Conservation (phyloP, 2,113 vertebrate genomes). For the Promerops cafer region DNA sequence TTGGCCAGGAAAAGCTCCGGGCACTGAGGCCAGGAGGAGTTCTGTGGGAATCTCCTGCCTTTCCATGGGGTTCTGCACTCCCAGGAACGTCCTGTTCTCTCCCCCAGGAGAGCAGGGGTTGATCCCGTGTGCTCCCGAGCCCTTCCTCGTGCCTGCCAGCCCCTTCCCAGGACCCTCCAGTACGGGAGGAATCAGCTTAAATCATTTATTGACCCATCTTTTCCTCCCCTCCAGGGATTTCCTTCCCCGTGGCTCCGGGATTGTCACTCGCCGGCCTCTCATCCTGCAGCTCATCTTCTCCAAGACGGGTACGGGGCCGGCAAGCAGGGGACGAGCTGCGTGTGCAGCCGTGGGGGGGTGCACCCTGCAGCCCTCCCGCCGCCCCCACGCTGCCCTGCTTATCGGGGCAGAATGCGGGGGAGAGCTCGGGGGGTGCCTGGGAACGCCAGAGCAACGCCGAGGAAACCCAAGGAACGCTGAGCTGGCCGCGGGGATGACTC, state of each 20-base stretch:
- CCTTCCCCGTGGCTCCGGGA: slow-evolving; percentile 93
- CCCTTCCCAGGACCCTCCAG: not conserved
- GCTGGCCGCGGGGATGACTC: not conserved
- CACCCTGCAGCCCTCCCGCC: not conserved
- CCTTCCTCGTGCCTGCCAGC: not conserved
- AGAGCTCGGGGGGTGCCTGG: not conserved
- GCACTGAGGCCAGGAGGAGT: not conserved
- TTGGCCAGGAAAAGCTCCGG: accelerated
- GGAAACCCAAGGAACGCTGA: not conserved
- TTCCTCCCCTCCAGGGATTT: slow-evolving; percentile 81
- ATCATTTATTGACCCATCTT: not conserved
- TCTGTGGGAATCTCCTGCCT: not conserved
- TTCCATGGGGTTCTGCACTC: accelerated
- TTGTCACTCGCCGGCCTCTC: slow-evolving; percentile 92
- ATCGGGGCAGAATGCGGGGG: accelerated
- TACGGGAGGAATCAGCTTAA: accelerated
- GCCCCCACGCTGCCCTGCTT: not conserved
- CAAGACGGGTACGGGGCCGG: slow-evolving; percentile 82
- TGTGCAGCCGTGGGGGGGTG: too few species aligned
- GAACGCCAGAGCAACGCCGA: accelerated
- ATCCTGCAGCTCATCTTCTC: slow-evolving; percentile 96
- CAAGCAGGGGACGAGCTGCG: accelerated
- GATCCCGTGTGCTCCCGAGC: not conserved
- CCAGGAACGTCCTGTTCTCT: too few species aligned
- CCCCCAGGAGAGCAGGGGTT: not conserved